Conservation (phyloP, 2,797 vertebrate species). For the Rhinogobio ventralis region DNA sequence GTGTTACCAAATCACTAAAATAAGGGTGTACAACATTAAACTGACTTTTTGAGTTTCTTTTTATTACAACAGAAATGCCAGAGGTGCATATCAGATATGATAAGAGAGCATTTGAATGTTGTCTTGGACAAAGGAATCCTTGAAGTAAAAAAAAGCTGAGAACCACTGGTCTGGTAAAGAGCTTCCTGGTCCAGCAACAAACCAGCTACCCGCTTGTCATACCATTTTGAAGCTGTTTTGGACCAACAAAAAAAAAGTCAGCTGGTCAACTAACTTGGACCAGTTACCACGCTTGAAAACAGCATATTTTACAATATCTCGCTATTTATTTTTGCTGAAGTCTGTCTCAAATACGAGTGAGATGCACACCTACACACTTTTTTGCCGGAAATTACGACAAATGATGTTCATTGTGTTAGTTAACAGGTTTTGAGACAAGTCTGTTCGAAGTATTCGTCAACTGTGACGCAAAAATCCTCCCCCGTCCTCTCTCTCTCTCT, state of each 20-base stretch:
- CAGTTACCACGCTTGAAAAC: not conserved
- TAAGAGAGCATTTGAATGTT: not conserved
- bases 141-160: not conserved
- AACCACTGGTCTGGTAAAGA: not conserved
- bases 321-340: not conserved
- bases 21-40: not conserved
- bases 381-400: not conserved
- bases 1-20: no score
- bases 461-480: constrained; percentile 33
- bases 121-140: not conserved
- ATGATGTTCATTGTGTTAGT: no score
- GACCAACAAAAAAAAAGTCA: not conserved
- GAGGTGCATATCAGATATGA: not conserved
- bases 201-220: not conserved
- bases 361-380: not conserved
- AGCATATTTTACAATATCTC: no score
- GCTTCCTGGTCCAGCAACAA: not conserved
- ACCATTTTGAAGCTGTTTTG: not conserved
- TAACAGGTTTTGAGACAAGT: not conserved
- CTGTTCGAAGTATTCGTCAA: constrained; percentile 45
- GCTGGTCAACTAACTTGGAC: not conserved
- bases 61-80: not conserved
- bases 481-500: constrained; percentile 3
- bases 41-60: not conserved
- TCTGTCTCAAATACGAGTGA: not conserved